phyloP scores from a whole-genome alignment of 2,113 vertebrate species.

The Corydoras sp. region DNA sequence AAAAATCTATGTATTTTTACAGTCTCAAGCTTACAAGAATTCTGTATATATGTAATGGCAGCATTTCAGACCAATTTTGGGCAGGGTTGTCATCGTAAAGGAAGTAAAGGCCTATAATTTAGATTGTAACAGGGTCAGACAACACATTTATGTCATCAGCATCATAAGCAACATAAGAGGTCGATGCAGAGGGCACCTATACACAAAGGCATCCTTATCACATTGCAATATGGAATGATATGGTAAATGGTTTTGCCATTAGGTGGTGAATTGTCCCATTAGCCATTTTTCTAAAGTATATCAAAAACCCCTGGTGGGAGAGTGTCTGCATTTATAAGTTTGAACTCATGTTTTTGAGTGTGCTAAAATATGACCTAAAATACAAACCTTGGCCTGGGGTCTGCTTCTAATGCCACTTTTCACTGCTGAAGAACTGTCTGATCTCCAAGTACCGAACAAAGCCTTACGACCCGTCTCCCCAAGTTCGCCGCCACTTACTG shows the following conservation, averaged over 20 bases:
- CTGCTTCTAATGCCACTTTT: slow-evolving; percentile 41
- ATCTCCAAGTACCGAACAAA: slow-evolving; percentile 24
- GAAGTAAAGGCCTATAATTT: slow-evolving; percentile 48
- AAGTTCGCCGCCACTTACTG: slow-evolving; percentile 29
- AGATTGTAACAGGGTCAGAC: slow-evolving; percentile 34
- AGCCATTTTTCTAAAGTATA: slow-evolving; percentile 37
- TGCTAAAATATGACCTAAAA: slow-evolving; percentile 33
- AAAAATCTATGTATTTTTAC: too few species aligned
- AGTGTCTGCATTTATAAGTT: too few species aligned
- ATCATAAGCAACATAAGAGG: slow-evolving; percentile 38
- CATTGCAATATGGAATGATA: slow-evolving; percentile 35
- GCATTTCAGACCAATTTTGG: slow-evolving; percentile 49
- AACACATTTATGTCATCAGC: slow-evolving; percentile 34
- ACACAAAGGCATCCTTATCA: slow-evolving; percentile 30
- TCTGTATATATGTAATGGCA: slow-evolving; percentile 33
- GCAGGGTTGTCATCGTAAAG: slow-evolving; percentile 39
- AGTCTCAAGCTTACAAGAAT: not conserved
- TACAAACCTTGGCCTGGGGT: slow-evolving; percentile 52
- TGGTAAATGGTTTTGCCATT: slow-evolving; percentile 39
- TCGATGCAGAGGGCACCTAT: slow-evolving; percentile 19
- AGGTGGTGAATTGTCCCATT: slow-evolving; percentile 32
- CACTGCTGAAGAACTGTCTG: slow-evolving; percentile 40
- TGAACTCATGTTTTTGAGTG: slow-evolving; percentile 9
- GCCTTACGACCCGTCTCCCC: slow-evolving; percentile 29
- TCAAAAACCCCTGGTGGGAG: slow-evolving; percentile 27